Base-by-base conservation (phyloP, 2,113 vertebrate species). In the Nesoenas mayeri region DNA sequence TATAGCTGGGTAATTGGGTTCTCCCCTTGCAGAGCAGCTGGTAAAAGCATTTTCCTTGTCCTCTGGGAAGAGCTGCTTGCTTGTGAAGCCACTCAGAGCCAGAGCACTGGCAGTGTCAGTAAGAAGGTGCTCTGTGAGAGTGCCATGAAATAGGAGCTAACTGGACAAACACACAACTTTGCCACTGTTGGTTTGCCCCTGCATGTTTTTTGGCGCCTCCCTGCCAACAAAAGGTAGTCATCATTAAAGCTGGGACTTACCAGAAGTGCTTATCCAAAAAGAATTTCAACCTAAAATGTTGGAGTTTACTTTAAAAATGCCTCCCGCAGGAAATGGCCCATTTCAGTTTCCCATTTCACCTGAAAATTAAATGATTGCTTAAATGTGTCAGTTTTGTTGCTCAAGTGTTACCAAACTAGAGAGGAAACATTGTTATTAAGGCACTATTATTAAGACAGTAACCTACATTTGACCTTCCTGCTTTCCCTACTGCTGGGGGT, bases 401-500 rank as follows among this genome's bases (percentile, higher is more conserved):
- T 25, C 2, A 14, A 34, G 57, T 32, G 26, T 67, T 87, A 42
- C 32, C 61, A 64, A 56, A 51, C 44, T 80, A 64, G 54, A 85
- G 44, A 82, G 38, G 47, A 57, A 82, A 32, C 32, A 3, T 29
- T 50, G 9, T 67, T 88, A 56, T 26, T 29, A 84, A 72, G 15
- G 19, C 38, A 36, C 1, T 57, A 12, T 51, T 89, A 53, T 32
- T 48, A 53, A 24, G 17, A 17, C 20, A 42, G 15, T 69, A 60
- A 64, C 74, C 18, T 75, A 32, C 34, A 25, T 50, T 4, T 88
- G 79, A 70, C 75, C 51, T 88, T 85, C 19, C n/a, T 73, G 36
- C n/a, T 62, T 77, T 73, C 62, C 28, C n/a, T 58, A 0, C 15
- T 58, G 44, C 10, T 4, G 32, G 1, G 6, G 9, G 29, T 11